Percentiles rank a stretch among this genome's conserved stretches.
Evolutionary conservation across 2,797 vertebrate genomes (phyloP).

Genomic region (Salarias fasciatus): DNA sequence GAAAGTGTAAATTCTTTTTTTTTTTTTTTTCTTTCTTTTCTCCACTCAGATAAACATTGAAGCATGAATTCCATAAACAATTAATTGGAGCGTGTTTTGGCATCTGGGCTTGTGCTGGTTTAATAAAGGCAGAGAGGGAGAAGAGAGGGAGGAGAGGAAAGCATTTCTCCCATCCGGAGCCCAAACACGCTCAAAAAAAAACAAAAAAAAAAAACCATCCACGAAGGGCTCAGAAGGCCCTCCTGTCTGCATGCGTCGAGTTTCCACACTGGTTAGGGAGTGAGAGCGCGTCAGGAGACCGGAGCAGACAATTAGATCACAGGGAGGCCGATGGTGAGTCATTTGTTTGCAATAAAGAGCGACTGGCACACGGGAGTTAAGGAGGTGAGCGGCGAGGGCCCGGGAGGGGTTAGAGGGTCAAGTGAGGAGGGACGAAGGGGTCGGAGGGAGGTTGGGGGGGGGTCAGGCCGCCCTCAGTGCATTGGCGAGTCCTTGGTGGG

Average conservation of each 20-base stretch:
- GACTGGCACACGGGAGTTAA: conserved; percentile 47
- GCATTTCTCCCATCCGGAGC: conserved; percentile 27
- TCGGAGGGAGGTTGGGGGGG: too few species aligned
- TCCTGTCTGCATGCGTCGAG: conserved; percentile 42
- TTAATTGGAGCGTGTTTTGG: conserved; percentile 44
- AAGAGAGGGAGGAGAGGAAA: conserved; percentile 11
- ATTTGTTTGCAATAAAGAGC: conserved; percentile 57
- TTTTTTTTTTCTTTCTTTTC: conserved; percentile 25
- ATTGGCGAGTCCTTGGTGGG: conserved; percentile 67
- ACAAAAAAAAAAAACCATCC: too few species aligned
- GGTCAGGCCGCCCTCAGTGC: conserved; percentile 71
- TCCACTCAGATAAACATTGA: conserved; percentile 20
- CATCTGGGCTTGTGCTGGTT: conserved; percentile 47
- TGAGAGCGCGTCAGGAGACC: conserved; percentile 36
- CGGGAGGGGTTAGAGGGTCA: conserved; percentile 43
- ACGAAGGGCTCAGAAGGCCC: conserved; percentile 26
- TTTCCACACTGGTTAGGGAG: conserved; percentile 39
- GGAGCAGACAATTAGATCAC: conserved; percentile 49
- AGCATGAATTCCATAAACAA: conserved; percentile 8
- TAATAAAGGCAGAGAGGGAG: conserved; percentile 19
- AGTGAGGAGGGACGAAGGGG: too few species aligned
- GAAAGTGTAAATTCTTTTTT: conserved; percentile 14
- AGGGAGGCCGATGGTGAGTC: conserved; percentile 29
- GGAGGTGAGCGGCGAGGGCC: conserved; percentile 14
- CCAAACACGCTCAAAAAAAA: conserved; percentile 17